These are phyloP conservation scores for Haliaeetus leucogaster DNA, from an alignment of 2,113 vertebrate genomes.

Conservation along the genomic window DNA sequence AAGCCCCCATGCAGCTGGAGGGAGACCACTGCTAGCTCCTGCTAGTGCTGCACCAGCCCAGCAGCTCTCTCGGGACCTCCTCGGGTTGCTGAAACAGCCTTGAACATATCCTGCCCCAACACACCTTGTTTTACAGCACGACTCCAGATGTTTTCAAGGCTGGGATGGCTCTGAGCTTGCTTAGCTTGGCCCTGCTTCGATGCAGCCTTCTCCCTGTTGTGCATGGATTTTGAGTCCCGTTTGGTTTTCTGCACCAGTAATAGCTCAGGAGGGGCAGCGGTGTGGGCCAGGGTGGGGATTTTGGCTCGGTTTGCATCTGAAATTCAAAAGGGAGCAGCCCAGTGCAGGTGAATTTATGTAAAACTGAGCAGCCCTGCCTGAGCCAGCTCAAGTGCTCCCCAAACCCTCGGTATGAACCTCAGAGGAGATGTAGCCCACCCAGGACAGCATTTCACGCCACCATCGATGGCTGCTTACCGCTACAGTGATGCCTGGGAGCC, in stretches of 20 bases:
- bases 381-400: not conserved
- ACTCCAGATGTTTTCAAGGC: not conserved
- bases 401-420: not conserved
- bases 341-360: fast-evolving
- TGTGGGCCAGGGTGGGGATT: not conserved
- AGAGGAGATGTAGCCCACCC: not conserved
- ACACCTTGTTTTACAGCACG: not conserved
- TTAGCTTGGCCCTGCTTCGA: fast-evolving
- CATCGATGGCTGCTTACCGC: fast-evolving
- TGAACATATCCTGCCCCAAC: not conserved
- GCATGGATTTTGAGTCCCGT: fast-evolving
- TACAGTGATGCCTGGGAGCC: fast-evolving
- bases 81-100: not conserved
- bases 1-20: not conserved
- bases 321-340: not conserved
- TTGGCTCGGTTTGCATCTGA: not conserved
- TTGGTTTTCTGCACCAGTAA: not conserved
- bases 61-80: not conserved
- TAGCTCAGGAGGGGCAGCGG: not conserved
- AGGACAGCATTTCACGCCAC: not conserved
- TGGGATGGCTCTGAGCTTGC: not conserved
- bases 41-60: not conserved
- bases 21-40: not conserved
- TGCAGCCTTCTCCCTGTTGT: not conserved
- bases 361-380: not conserved